Evolutionary conservation across 2,888 invertebrate genomes (phyloP).

Genomic region (Himalopsyche tibetana): DNA sequence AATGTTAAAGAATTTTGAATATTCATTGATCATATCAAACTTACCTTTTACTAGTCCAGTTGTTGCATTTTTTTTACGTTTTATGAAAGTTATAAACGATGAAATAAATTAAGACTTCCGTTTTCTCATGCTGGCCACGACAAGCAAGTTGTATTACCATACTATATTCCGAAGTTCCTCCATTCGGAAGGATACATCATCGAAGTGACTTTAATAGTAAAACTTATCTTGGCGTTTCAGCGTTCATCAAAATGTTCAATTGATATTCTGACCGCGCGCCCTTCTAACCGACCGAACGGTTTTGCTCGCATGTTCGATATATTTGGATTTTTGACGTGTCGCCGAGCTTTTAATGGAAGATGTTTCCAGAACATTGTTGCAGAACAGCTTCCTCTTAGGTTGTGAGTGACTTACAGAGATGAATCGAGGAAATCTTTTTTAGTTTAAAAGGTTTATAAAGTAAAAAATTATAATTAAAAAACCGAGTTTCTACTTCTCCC

Average conservation of each 20-base stretch:
- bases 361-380: conserved; percentile 9
- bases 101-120: too few relatives aligned
- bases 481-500: too few relatives aligned
- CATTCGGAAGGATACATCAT: background rate
- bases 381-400: background rate
- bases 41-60: too few relatives aligned
- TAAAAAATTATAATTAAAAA: too few relatives aligned
- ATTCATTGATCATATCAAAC: too few relatives aligned
- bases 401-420: background rate
- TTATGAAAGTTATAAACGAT: too few relatives aligned
- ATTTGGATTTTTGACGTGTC: conserved; percentile 30
- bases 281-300: conserved; percentile 9
- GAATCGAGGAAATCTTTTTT: background rate
- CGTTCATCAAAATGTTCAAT: conserved; percentile 10
- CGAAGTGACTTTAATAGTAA: background rate
- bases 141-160: background rate
- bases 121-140: background rate
- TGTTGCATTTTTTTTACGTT: too few relatives aligned
- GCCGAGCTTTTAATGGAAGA: conserved; percentile 17
- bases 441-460: too few relatives aligned
- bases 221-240: background rate
- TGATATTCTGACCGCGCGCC: background rate
- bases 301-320: conserved; percentile 20
- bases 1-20: too few relatives aligned
- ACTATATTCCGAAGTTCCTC: background rate